Evolutionary conservation across 2,888 invertebrate genomes (phyloP), one percentile per base, ranked within the genome.

Genomic region (Adela reaumurella): DNA sequence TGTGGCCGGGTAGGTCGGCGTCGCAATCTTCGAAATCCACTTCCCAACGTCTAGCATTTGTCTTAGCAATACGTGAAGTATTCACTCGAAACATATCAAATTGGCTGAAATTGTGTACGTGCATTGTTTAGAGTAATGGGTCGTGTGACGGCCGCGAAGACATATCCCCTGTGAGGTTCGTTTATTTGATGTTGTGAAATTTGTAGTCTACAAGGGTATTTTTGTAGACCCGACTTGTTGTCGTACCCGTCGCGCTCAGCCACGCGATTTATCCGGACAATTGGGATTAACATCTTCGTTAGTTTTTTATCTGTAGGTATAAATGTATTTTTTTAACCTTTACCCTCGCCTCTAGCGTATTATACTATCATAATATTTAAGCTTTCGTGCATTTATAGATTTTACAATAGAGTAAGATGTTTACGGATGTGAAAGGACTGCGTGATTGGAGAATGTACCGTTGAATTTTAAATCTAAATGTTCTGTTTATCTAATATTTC

Each of bases 1-100:
- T 77, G 77, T 77, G 78, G 78, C 77, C 77, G 78, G 77, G 67
- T 74, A 64, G 63, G 64, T 63, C 63, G 65, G 61, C 50, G 58
- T 52, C 55, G 53, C 57, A 47, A 56, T 57, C 67, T 71, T 73
- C 69, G n/a, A n/a, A n/a, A n/a, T n/a, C n/a, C n/a, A n/a, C n/a
- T n/a, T n/a, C n/a, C n/a, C n/a, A n/a, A n/a, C n/a, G n/a, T n/a
- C n/a, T n/a, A n/a, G n/a, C 10, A 24, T 24, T 6, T 6, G 10
- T 24, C 24, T 6, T 24, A 24, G 24, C 5, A n/a, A 24, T 6
- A 14, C 14, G 35, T 35, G 35, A 35, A 8, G 14, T 35, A 35
- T 35, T 3, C 14, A 35, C 6, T 35, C 35, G 14, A 24, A 35
- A 14, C 35, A 35, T 35, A 35, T 35, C 35, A 35, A 35, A 35